Conservation (phyloP, 2,113 vertebrate genomes). For the Leptobrachium ailaonicum region DNA sequence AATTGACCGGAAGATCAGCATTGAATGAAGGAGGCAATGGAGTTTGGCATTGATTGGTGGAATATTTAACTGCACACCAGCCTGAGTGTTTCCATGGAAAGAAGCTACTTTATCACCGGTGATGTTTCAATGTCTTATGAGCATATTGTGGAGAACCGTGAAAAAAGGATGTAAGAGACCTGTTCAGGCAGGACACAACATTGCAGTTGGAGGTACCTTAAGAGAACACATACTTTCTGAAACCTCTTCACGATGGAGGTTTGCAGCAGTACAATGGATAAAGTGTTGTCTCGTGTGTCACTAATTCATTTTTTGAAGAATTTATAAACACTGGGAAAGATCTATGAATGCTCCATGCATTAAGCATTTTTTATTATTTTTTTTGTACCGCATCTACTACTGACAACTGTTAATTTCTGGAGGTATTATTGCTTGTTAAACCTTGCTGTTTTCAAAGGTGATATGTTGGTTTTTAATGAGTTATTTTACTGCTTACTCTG, state of each 20-base stretch:
- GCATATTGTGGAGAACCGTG: not conserved
- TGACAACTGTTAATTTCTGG: constrained; percentile 9
- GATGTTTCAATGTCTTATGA: constrained; percentile 1
- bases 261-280: not conserved
- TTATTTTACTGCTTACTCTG: not conserved
- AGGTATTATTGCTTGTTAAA: constrained; percentile 11
- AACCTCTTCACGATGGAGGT: not conserved
- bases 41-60: not conserved
- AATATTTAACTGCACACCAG: not conserved
- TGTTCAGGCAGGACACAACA: not conserved
- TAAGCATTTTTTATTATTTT: not conserved
- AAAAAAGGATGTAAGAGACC: not conserved
- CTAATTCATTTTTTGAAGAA: not conserved
- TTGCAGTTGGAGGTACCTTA: not conserved
- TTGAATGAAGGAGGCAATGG: not conserved
- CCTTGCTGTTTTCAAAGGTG: constrained; percentile 9
- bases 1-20: not conserved
- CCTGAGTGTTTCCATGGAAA: not conserved
- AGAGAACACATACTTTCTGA: not conserved
- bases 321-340: constrained; percentile 14
- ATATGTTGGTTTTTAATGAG: not conserved
- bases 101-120: not conserved
- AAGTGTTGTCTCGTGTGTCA: not conserved
- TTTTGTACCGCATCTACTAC: constrained; percentile 28
- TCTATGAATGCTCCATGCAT: not conserved